These are phyloP conservation scores for Bucorvus abyssinicus DNA, from an alignment of 2,797 vertebrate genomes.

Conservation along the genomic window DNA sequence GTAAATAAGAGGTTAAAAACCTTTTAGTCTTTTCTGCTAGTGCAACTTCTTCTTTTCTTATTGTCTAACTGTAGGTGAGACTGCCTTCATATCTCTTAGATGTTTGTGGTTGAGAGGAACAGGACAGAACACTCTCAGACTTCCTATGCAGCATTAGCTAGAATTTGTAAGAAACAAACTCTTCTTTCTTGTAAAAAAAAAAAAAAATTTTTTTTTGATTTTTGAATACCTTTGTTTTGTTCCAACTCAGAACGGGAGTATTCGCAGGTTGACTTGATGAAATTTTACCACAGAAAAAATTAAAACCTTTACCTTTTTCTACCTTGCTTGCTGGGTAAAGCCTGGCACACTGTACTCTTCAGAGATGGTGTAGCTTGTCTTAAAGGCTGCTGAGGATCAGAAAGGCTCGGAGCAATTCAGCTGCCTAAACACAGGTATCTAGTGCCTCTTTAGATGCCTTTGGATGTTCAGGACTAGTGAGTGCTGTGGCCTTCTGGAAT, in stretches of 20 bases:
- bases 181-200: not conserved
- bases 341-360: not conserved
- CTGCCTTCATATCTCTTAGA: not conserved
- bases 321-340: not conserved
- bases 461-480: not conserved
- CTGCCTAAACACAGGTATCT: not conserved
- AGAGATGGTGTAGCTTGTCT: not conserved
- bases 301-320: not conserved
- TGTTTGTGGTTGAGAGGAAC: not conserved
- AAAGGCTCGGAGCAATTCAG: not conserved
- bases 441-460: not conserved
- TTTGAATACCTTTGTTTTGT: not conserved
- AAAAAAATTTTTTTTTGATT: not conserved
- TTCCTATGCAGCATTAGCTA: not conserved
- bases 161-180: not conserved
- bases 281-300: not conserved
- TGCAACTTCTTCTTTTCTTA: not conserved
- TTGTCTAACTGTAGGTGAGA: not conserved
- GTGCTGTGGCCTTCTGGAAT: not conserved
- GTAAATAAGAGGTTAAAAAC: not conserved
- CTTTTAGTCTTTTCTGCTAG: not conserved
- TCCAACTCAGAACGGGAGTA: not conserved
- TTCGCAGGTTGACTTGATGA: not conserved
- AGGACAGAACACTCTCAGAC: not conserved
- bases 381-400: not conserved